Evolutionary conservation across 2,113 vertebrate species (phyloP).

Genomic region (Chunga burmeisteri): DNA sequence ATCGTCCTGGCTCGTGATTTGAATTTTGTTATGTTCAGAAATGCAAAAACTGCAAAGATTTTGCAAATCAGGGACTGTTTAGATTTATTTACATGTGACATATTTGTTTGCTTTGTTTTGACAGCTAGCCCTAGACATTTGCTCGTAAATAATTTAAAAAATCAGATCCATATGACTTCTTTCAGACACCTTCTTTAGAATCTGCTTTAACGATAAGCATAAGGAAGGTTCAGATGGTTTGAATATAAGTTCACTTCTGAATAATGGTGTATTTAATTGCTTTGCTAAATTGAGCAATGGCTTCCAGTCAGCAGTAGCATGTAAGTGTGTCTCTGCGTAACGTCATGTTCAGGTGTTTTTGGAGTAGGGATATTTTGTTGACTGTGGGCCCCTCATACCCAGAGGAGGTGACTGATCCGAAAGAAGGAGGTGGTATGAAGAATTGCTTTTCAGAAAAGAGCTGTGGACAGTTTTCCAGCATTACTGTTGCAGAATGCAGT

Average conservation of each 20-base stretch:
- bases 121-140: slow-evolving; percentile 3
- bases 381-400: neutral
- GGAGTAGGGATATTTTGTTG: neutral
- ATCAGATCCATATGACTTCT: neutral
- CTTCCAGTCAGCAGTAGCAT: neutral
- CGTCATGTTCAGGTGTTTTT: neutral
- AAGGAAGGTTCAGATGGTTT: slow-evolving; percentile 9
- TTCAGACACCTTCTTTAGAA: neutral
- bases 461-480: rapidly evolving
- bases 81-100: neutral
- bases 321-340: neutral
- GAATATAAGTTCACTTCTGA: neutral
- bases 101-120: slow-evolving; percentile 20
- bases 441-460: neutral
- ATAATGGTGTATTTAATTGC: neutral
- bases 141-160: neutral
- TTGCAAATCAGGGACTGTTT: neutral
- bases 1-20: neutral
- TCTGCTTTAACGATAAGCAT: neutral
- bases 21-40: neutral
- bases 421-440: neutral
- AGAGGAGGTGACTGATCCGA: neutral
- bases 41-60: neutral
- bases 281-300: neutral
- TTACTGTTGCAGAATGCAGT: neutral